Conservation (phyloP, 1,140 invertebrate species). For the Neuroterus valhalla region DNA sequence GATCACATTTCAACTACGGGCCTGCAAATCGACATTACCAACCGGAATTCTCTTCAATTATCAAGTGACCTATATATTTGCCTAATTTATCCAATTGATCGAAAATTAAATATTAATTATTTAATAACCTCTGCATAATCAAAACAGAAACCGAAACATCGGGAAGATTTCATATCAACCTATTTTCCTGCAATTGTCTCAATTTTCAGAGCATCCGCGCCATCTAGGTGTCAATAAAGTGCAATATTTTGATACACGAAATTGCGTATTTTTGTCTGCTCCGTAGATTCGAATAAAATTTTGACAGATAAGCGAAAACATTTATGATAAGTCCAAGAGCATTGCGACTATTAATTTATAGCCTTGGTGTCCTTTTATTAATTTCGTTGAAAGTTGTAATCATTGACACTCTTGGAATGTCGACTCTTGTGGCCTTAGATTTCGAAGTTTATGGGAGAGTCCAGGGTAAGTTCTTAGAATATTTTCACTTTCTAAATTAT, state of each 20-base stretch:
- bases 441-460: constrained; percentile 80
- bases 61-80: too few relatives aligned
- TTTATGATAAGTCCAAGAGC: constrained; percentile 65
- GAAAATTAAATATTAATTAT: too few relatives aligned
- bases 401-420: constrained; percentile 47
- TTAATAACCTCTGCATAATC: too few relatives aligned
- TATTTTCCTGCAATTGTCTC: too few relatives aligned
- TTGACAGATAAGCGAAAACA: constrained; percentile 42
- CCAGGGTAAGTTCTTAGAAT: constrained; percentile 72
- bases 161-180: too few relatives aligned
- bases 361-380: constrained; percentile 31
- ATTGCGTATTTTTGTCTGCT: constrained; percentile 3
- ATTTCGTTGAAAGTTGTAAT: constrained; percentile 28
- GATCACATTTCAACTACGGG: too few relatives aligned
- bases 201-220: neutral
- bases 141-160: too few relatives aligned
- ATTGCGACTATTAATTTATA: constrained; percentile 34
- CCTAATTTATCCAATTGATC: too few relatives aligned
- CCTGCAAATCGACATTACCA: too few relatives aligned
- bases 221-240: neutral
- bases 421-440: constrained; percentile 72
- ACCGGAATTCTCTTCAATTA: too few relatives aligned
- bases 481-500: neutral
- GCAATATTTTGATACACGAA: neutral
- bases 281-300: neutral